phyloP scores from a whole-genome alignment of 1,140 invertebrate species.

The Psilanteris sp. region DNA sequence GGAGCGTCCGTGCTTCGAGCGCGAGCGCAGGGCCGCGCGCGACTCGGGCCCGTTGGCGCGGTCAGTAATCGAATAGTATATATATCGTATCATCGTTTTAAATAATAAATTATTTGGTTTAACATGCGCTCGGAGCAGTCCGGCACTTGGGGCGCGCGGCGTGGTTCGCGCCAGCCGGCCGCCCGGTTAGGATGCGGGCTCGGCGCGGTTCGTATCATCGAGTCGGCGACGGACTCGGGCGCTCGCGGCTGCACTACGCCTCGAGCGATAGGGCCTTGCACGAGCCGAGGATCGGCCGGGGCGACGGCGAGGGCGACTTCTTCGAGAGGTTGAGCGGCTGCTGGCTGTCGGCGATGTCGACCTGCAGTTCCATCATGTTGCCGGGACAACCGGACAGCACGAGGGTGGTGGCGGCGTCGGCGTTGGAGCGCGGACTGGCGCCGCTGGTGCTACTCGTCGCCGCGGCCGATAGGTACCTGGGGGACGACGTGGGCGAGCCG shows the following conservation, averaged over 20 bases:
- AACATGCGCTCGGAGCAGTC: constrained; percentile 81
- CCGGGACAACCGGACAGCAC: constrained; percentile 73
- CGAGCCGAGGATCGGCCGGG: constrained; percentile 73
- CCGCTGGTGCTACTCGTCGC: constrained; percentile 73
- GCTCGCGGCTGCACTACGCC: constrained; percentile 77
- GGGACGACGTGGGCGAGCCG: constrained; percentile 74
- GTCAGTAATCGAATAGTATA: constrained; percentile 50
- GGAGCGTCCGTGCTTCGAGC: constrained; percentile 18
- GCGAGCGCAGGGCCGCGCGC: background rate
- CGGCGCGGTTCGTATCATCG: constrained; percentile 20
- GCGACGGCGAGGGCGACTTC: constrained; percentile 90
- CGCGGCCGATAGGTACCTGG: constrained; percentile 73
- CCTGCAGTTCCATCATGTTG: constrained; percentile 87
- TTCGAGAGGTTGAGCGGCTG: constrained; percentile 93
- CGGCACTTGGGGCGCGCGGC: constrained; percentile 71
- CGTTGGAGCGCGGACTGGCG: constrained; percentile 75
- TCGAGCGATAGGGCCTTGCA: constrained; percentile 82
- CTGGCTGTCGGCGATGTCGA: constrained; percentile 89
- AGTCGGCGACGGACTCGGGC: constrained; percentile 23
- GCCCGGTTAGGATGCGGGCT: constrained; percentile 17
- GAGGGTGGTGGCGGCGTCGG: constrained; percentile 75
- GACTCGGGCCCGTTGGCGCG: constrained; percentile 15
- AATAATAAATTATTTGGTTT: constrained; percentile 86
- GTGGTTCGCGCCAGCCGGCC: constrained; percentile 14
- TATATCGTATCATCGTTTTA: background rate